These are phyloP conservation scores for Callospermophilus lateralis DNA, from an alignment of 2,113 vertebrate genomes.

Conservation along the genomic window DNA sequence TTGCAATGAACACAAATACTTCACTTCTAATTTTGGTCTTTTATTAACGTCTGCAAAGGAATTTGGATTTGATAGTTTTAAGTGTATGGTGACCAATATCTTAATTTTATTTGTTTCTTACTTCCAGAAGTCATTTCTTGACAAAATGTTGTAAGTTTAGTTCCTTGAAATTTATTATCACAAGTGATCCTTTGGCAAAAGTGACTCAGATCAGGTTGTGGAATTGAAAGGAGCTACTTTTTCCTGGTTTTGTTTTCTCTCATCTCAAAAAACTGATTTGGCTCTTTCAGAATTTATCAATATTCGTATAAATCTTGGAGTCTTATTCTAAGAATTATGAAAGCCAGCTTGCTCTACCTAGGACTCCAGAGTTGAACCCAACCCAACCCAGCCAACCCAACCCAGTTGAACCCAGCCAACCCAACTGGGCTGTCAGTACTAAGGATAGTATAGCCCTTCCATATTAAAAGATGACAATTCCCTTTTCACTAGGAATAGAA, in stretches of 20 bases:
- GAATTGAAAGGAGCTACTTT: neutral
- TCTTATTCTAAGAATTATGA: constrained; percentile 48
- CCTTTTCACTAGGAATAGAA: neutral
- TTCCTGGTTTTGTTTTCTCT: neutral
- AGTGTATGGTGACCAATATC: constrained; percentile 61
- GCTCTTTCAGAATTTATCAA: constrained; percentile 37
- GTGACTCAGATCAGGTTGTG: neutral
- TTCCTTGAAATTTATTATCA: constrained; percentile 33
- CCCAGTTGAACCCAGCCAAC: constrained; percentile 3
- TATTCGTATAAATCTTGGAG: neutral
- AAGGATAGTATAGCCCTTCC: neutral
- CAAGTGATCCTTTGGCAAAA: constrained; percentile 12
- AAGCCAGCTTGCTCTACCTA: neutral
- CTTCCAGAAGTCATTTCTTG: constrained; percentile 61
- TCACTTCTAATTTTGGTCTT: constrained; percentile 70
- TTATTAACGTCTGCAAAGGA: constrained; percentile 66
- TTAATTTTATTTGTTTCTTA: constrained; percentile 59
- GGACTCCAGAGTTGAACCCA: neutral
- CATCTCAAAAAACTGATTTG: neutral
- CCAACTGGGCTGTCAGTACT: neutral
- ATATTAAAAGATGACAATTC: neutral
- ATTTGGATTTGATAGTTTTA: constrained; percentile 61
- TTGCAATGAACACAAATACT: constrained; percentile 62
- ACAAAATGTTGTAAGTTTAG: constrained; percentile 36
- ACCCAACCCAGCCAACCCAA: constrained; percentile 1